Evolutionary conservation across 2,113 vertebrate genomes (phyloP).

Genomic region (human (Homo sapiens)): DNA sequence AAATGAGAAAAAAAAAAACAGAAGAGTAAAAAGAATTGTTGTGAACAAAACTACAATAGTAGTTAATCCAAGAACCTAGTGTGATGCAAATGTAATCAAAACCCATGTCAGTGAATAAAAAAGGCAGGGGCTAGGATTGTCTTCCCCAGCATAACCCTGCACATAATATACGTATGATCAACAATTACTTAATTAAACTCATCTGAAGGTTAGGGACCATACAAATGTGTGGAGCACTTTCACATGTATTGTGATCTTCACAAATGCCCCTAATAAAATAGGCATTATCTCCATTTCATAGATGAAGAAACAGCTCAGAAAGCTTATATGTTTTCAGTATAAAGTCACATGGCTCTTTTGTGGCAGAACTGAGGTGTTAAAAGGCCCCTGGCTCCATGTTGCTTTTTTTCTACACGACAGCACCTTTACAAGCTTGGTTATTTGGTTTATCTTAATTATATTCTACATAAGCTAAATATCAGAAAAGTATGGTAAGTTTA

Average conservation of each 20-base stretch:
- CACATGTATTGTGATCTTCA: not conserved
- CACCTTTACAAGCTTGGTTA: not conserved
- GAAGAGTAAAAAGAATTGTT: not conserved
- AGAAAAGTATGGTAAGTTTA: not conserved
- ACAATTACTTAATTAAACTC: not conserved
- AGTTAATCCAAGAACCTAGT: not conserved
- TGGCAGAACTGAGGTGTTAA: not conserved
- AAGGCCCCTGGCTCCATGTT: not conserved
- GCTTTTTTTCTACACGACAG: not conserved
- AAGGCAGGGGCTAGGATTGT: not conserved
- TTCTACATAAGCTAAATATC: not conserved
- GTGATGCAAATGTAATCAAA: not conserved
- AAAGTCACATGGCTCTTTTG: not conserved
- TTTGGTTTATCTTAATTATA: constrained; percentile 5
- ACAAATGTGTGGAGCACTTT: not conserved
- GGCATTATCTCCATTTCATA: not conserved
- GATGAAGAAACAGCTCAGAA: not conserved
- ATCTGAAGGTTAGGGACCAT: not conserved
- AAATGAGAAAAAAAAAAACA: not conserved
- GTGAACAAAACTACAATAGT: not conserved
- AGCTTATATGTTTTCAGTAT: not conserved
- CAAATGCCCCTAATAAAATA: not conserved
- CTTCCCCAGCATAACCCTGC: not conserved
- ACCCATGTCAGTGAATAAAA: not conserved
- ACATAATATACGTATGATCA: not conserved